Percentiles rank a stretch among this genome's conserved stretches.
phyloP scores from a whole-genome alignment of 2,797 vertebrate genomes.

The Remorina albescens region DNA sequence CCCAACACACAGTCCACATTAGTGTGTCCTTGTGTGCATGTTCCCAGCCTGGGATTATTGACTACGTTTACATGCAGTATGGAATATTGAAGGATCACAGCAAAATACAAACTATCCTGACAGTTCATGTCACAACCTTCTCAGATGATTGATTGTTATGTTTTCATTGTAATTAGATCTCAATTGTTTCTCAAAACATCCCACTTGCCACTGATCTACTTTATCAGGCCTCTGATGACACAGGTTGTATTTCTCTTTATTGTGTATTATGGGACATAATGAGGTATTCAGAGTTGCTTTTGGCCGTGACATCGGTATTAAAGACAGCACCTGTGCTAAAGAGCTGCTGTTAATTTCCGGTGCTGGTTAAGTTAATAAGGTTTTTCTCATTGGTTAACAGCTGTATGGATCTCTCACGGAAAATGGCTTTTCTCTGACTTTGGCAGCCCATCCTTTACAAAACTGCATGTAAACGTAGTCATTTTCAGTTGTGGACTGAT shows the following conservation, averaged over 20 bases:
- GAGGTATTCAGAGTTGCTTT: neutral
- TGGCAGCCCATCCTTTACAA: neutral
- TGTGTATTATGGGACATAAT: neutral
- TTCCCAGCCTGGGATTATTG: neutral
- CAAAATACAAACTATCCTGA: neutral
- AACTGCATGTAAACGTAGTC: constrained; percentile 50
- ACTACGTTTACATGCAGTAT: constrained; percentile 53
- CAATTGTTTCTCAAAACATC: neutral
- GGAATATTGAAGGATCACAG: neutral
- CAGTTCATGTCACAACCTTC: neutral
- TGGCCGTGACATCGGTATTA: neutral
- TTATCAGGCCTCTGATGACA: neutral
- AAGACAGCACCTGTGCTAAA: neutral
- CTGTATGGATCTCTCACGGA: neutral
- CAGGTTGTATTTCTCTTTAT: neutral
- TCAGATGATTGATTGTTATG: neutral
- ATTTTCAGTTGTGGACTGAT: neutral
- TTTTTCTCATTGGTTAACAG: no score
- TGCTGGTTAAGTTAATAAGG: neutral
- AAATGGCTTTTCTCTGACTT: neutral
- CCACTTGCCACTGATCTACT: neutral
- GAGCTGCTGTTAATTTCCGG: no score
- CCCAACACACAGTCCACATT: no score
- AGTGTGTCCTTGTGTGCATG: no score
- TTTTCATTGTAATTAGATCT: neutral